Percentiles rank a stretch among this genome's conserved stretches.
phyloP scores from a whole-genome alignment of 2,113 vertebrate genomes.

The Sardina pilchardus region DNA sequence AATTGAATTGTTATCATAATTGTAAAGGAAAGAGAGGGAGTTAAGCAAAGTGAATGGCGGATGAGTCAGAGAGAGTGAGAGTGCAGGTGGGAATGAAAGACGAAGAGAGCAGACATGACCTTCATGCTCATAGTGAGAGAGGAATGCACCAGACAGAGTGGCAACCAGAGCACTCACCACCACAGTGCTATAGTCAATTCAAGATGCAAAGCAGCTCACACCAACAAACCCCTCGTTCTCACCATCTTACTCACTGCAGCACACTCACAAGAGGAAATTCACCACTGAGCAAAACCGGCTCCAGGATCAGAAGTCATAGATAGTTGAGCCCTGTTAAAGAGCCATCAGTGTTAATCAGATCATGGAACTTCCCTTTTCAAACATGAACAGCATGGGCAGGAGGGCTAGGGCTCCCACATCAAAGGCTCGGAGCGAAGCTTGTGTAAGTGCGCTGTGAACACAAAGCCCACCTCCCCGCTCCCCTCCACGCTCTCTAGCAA shows the following conservation, averaged over 20 bases:
- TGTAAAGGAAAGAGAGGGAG: not conserved
- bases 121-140: not conserved
- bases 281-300: not conserved
- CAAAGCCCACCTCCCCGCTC: conserved; percentile 14
- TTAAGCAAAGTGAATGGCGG: too few relatives aligned
- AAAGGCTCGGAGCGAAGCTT: not conserved
- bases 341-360: conserved; percentile 14
- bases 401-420: not conserved
- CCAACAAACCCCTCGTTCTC: not conserved
- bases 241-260: not conserved
- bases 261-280: not conserved
- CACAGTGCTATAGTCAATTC: not conserved
- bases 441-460: conserved; percentile 7
- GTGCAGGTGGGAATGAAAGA: not conserved
- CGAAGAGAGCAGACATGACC: not conserved
- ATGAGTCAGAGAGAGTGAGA: not conserved
- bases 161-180: not conserved
- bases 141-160: not conserved
- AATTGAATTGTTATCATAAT: not conserved
- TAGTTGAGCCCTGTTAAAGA: not conserved
- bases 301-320: not conserved
- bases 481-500: conserved; percentile 5
- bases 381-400: not conserved
- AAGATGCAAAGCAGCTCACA: not conserved
- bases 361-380: conserved; percentile 9